phyloP scores from a whole-genome alignment of 1,140 invertebrate species.

The Batillaria attramentaria region DNA sequence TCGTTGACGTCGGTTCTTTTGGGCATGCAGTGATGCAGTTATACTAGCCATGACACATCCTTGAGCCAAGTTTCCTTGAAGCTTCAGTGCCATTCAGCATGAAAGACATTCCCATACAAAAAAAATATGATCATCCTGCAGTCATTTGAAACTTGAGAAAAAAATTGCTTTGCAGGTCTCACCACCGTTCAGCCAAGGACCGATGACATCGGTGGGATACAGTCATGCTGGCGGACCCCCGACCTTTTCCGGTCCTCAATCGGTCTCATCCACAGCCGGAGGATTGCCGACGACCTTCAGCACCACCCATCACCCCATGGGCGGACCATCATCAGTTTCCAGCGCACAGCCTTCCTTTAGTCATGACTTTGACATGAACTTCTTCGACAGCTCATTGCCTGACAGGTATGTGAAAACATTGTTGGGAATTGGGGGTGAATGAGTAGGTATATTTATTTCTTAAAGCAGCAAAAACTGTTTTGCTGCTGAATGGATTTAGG shows the following conservation, averaged over 20 bases:
- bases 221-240: conserved; percentile 24
- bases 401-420: conserved; percentile 22
- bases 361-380: conserved; percentile 51
- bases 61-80: too few species aligned
- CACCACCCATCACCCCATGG: conserved; percentile 4
- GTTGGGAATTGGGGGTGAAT: too few species aligned
- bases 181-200: conserved; percentile 53
- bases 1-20: too few species aligned
- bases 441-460: too few species aligned
- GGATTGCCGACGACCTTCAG: conserved; percentile 24
- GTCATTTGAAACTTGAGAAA: not conserved
- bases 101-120: too few species aligned
- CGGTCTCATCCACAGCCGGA: not conserved
- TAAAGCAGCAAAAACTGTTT: too few species aligned
- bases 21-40: too few species aligned
- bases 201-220: conserved; percentile 26
- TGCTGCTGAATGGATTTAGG: too few species aligned
- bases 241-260: not conserved
- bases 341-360: conserved; percentile 32
- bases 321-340: not conserved
- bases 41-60: too few species aligned
- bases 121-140: not conserved
- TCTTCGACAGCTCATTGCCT: conserved; percentile 36
- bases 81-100: too few species aligned
- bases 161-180: conserved; percentile 44